These are phyloP conservation scores for Peromyscus polionotus DNA, from an alignment of 2,113 vertebrate genomes.

Conservation along the genomic window DNA sequence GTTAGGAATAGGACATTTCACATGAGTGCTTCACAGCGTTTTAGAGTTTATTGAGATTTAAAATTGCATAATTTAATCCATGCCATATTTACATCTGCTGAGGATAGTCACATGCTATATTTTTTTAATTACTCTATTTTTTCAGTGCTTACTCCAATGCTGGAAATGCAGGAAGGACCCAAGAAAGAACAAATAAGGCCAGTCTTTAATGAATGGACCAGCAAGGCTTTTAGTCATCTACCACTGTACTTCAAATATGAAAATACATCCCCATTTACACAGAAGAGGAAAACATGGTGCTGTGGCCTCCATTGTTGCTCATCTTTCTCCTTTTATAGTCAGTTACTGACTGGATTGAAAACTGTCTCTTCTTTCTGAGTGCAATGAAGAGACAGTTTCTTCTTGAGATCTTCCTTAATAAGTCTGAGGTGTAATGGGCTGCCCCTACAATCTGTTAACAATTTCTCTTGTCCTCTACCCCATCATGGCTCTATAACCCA, in stretches of 20 bases:
- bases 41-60: not conserved
- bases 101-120: not conserved
- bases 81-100: no score
- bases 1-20: not conserved
- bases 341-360: not conserved
- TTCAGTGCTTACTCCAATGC: not conserved
- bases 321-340: not conserved
- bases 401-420: not conserved
- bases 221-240: not conserved
- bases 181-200: not conserved
- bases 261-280: not conserved
- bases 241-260: not conserved
- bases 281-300: not conserved
- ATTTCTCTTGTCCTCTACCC: not conserved
- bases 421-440: not conserved
- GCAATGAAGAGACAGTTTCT: not conserved
- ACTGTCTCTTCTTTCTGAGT: not conserved
- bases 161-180: not conserved
- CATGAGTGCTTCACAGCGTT: not conserved
- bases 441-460: not conserved
- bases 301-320: not conserved
- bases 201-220: not conserved
- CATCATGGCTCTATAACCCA: not conserved
- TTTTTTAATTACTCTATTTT: not conserved
- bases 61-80: not conserved